Evolutionary conservation across 2,797 vertebrate species (phyloP).

Genomic region (Labeo calbasu): DNA sequence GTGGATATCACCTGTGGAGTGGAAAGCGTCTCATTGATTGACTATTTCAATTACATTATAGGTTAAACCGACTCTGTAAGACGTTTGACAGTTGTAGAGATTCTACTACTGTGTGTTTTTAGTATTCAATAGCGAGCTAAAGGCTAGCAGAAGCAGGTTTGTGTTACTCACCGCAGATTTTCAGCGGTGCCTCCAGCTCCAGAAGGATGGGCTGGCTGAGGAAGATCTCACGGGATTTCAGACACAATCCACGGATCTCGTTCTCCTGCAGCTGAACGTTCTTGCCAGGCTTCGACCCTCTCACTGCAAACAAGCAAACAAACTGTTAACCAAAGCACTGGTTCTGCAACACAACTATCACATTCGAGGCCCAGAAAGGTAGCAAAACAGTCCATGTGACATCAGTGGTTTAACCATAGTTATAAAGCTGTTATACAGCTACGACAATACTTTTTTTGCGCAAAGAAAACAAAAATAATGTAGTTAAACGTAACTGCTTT

Average conservation of each 20-base stretch:
- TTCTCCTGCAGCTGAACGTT: conserved; percentile 98
- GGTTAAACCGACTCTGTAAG: neutral
- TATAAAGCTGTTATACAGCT: no score
- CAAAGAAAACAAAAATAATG: no score
- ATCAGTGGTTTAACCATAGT: no score
- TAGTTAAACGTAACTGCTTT: no score
- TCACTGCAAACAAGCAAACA: conserved; percentile 77
- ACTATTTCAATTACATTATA: neutral
- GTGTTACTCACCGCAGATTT: conserved; percentile 91
- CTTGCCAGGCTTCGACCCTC: conserved; percentile 97
- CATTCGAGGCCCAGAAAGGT: no score
- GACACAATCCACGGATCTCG: conserved; percentile 94
- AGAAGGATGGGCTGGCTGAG: conserved; percentile 97
- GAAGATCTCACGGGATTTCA: conserved; percentile 97
- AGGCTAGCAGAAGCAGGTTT: no score
- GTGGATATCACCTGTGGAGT: conserved; percentile 90
- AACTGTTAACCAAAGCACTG: neutral
- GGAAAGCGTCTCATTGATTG: neutral
- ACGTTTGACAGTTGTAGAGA: neutral
- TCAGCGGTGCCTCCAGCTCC: conserved; percentile 96
- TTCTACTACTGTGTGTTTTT: no score
- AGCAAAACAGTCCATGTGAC: no score
- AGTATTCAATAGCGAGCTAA: no score
- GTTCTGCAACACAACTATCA: no score
- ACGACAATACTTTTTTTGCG: no score